phyloP scores from a whole-genome alignment of 2,113 vertebrate genomes.

The Passer domesticus region DNA sequence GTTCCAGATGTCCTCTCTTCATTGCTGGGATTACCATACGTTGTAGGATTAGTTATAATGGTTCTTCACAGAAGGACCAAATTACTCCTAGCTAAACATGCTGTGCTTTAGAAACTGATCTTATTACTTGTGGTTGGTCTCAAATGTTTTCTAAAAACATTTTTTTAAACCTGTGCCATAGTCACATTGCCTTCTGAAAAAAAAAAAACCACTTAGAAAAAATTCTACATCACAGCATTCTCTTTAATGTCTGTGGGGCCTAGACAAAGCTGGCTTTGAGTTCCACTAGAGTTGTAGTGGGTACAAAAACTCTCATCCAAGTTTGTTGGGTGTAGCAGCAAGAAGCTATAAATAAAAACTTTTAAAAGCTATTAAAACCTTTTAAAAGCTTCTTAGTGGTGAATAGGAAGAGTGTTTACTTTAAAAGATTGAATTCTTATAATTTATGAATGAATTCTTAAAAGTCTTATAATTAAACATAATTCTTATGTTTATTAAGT shows the following conservation, averaged over 20 bases:
- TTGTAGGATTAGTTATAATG: background rate
- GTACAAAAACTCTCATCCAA: background rate
- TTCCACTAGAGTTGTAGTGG: background rate
- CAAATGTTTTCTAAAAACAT: background rate
- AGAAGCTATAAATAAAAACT: background rate
- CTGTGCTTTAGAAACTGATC: background rate
- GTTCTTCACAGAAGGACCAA: background rate
- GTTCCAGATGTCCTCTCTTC: background rate
- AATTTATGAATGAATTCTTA: background rate
- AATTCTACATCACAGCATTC: background rate
- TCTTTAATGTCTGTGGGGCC: background rate
- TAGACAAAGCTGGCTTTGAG: background rate
- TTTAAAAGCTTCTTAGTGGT: background rate
- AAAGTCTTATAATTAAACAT: background rate
- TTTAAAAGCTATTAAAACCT: background rate
- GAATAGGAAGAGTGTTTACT: background rate
- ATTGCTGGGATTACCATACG: background rate
- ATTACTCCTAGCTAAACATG: background rate
- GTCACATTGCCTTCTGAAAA: background rate
- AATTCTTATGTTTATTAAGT: background rate
- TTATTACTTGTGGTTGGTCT: constrained; percentile 2
- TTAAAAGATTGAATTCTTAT: background rate
- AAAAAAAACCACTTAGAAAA: background rate
- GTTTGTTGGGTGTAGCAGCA: background rate
- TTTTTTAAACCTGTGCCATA: background rate